A percentile compares a stretch with the other conserved stretches of the same genome.
These are phyloP conservation scores for Taxidea taxus DNA, from an alignment of 2,113 vertebrate genomes.

Conservation along the genomic window DNA sequence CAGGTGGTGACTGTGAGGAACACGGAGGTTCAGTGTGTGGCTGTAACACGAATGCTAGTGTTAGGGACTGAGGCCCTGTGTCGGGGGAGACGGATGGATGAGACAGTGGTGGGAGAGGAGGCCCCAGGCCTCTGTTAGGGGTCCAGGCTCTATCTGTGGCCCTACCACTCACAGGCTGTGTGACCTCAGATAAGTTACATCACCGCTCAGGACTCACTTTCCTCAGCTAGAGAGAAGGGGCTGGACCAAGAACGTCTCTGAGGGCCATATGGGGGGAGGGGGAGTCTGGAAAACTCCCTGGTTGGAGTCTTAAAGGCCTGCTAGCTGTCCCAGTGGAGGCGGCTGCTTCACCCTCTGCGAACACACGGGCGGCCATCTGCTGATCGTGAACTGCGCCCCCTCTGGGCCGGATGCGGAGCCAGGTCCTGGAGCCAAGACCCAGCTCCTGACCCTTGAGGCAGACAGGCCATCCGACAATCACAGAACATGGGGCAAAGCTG, in stretches of 20 bases:
- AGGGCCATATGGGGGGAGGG: background rate
- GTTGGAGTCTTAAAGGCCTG: background rate
- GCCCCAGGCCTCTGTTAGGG: background rate
- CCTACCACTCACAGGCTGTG: background rate
- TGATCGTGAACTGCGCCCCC: background rate
- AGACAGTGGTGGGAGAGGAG: background rate
- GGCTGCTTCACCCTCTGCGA: rapidly evolving
- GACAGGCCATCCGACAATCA: background rate
- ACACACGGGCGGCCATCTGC: rapidly evolving
- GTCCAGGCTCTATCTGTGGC: background rate
- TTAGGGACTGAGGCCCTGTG: background rate
- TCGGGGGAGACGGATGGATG: background rate
- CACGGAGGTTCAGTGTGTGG: background rate
- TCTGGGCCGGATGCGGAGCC: background rate
- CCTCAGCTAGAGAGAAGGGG: background rate
- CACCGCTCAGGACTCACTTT: background rate
- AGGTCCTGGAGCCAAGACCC: background rate
- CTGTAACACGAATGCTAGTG: rapidly evolving
- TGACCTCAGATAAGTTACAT: background rate
- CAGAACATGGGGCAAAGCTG: background rate
- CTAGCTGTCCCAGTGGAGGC: background rate
- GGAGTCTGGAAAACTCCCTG: background rate
- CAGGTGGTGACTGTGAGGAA: background rate
- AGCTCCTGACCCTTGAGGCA: background rate
- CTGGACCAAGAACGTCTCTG: background rate